These are phyloP conservation scores for Hydrochoerus hydrochaeris DNA, from an alignment of 2,113 vertebrate genomes.

Conservation along the genomic window DNA sequence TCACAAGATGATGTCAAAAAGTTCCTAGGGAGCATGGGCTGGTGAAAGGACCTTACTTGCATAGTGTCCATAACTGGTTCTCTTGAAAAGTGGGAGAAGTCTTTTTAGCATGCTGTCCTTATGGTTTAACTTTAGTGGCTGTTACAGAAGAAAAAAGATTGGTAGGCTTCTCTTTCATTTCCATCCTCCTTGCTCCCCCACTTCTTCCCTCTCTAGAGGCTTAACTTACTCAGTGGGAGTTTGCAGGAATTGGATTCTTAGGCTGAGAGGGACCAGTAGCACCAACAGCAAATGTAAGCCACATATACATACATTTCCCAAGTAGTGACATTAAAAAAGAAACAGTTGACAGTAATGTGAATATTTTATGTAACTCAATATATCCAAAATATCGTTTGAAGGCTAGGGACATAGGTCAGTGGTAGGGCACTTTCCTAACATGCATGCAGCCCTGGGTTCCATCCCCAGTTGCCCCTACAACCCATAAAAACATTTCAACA, in stretches of 20 bases:
- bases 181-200: neutral
- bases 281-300: slow-evolving; percentile 35
- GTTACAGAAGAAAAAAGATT: slow-evolving; percentile 7
- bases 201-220: slow-evolving; percentile 6
- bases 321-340: slow-evolving; percentile 41
- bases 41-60: slow-evolving; percentile 39
- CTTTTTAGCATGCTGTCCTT: slow-evolving; percentile 59
- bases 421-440: neutral
- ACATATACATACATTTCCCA: neutral
- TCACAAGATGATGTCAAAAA: slow-evolving; percentile 8
- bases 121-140: slow-evolving; percentile 57
- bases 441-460: neutral
- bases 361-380: neutral
- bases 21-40: neutral
- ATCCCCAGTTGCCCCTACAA: neutral
- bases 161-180: neutral
- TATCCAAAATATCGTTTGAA: slow-evolving; percentile 34
- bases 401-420: neutral
- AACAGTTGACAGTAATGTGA: slow-evolving; percentile 1
- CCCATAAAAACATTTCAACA: neutral
- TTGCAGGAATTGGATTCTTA: slow-evolving; percentile 51
- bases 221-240: slow-evolving; percentile 7
- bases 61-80: slow-evolving; percentile 9
- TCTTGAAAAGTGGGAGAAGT: slow-evolving; percentile 31
- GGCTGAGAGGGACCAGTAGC: neutral